phyloP scores from a whole-genome alignment of 64 coral and sea anemone genomes.

The Pachyseris speciosa region DNA sequence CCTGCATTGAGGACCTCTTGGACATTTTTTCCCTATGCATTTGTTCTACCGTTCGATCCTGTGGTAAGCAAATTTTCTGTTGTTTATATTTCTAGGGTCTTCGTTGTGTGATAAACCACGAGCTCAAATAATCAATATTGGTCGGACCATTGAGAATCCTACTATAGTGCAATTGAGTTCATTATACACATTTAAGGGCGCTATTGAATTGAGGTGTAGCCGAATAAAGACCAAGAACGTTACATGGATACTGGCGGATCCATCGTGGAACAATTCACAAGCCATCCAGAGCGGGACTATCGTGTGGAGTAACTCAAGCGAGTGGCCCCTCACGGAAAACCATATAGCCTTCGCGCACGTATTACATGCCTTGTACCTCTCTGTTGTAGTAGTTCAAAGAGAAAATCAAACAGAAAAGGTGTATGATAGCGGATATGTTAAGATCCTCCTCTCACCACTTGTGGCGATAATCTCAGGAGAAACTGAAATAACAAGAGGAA shows the following conservation, averaged over 20 bases:
- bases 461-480: slow-evolving; percentile 22
- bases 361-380: neutral
- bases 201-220: neutral
- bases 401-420: neutral
- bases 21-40: too few relatives aligned
- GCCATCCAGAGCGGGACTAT: neutral
- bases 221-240: neutral
- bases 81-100: neutral
- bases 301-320: neutral
- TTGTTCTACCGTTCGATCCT: too few relatives aligned
- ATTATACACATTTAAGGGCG: neutral
- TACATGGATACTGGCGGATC: neutral
- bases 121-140: neutral
- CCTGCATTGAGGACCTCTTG: too few relatives aligned
- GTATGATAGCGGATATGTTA: neutral
- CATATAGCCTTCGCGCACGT: neutral
- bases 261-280: slow-evolving; percentile 4
- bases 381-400: neutral
- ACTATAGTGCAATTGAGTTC: neutral
- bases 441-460: neutral
- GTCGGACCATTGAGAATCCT: neutral
- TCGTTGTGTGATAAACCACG: neutral
- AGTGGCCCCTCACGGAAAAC: neutral
- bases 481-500: slow-evolving; percentile 24
- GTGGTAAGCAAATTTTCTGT: neutral